Evolutionary conservation across 2,797 vertebrate genomes (phyloP).

Genomic region (Enteromius viviparus): DNA sequence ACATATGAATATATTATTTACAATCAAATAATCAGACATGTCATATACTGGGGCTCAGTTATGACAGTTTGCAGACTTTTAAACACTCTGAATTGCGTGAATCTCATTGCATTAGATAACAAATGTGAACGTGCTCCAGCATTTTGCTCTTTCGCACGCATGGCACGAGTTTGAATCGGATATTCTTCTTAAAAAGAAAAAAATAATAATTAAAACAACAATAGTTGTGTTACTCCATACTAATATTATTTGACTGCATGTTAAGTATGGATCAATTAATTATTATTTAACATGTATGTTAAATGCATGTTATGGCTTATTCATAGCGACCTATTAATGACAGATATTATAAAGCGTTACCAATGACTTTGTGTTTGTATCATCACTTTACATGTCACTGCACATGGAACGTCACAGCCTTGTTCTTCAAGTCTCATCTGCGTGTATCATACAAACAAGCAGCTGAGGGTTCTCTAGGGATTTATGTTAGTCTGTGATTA

Average conservation of each 20-base stretch:
- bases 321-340: constrained; percentile 6
- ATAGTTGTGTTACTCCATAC: not conserved
- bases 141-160: not conserved
- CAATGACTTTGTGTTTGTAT: constrained; percentile 31
- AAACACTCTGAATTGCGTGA: not conserved
- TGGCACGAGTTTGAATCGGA: not conserved
- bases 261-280: not conserved
- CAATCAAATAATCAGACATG: not conserved
- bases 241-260: not conserved
- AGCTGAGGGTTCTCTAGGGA: constrained; percentile 43
- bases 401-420: constrained; percentile 33
- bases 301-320: not conserved
- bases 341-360: constrained; percentile 11
- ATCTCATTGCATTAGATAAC: constrained; percentile 1
- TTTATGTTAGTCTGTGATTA: constrained; percentile 42
- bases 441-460: constrained; percentile 46
- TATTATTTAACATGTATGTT: not conserved
- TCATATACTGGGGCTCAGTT: not conserved
- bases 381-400: constrained; percentile 40
- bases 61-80: not conserved
- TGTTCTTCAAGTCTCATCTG: constrained; percentile 48
- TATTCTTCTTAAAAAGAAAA: not conserved
- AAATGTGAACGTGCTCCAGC: not conserved
- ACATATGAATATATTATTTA: too few species aligned
- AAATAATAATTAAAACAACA: not conserved